Evolutionary conservation across 2,113 vertebrate genomes (phyloP).

Genomic region (Ictidomys tridecemlineatus): DNA sequence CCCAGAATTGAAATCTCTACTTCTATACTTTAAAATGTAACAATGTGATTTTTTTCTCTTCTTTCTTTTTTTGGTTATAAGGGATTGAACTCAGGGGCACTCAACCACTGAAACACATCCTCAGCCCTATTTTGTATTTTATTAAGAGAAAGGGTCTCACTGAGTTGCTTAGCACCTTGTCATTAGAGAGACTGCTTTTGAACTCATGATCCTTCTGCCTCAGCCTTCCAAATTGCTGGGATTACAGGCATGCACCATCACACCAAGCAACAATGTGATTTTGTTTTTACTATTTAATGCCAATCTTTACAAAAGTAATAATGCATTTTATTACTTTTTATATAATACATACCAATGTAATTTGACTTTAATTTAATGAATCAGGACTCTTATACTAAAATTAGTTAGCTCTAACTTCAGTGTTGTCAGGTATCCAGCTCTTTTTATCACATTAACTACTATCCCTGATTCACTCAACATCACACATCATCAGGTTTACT

Average conservation of each 20-base stretch:
- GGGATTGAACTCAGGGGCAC: no score
- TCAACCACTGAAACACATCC: no score
- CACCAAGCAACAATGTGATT: not conserved
- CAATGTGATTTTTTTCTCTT: not conserved
- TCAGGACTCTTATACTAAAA: not conserved
- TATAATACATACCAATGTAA: not conserved
- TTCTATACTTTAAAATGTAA: not conserved
- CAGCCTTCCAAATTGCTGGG: no score
- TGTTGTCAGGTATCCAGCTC: not conserved
- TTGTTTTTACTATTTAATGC: slow-evolving; percentile 8
- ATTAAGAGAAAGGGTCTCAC: no score
- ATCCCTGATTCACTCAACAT: not conserved
- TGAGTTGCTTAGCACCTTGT: no score
- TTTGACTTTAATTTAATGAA: not conserved
- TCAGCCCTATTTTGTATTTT: no score
- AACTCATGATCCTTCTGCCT: no score
- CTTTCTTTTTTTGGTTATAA: no score
- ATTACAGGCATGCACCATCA: no score
- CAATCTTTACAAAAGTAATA: slow-evolving; percentile 26
- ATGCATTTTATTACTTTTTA: not conserved
- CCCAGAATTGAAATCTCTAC: not conserved
- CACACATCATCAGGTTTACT: not conserved
- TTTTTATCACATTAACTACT: not conserved
- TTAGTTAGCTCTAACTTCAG: not conserved
- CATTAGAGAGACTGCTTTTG: no score